Evolutionary conservation across 2,797 vertebrate genomes (phyloP), one percentile per base, ranked within the genome.

Genomic region (Phoxinus dragarum): DNA sequence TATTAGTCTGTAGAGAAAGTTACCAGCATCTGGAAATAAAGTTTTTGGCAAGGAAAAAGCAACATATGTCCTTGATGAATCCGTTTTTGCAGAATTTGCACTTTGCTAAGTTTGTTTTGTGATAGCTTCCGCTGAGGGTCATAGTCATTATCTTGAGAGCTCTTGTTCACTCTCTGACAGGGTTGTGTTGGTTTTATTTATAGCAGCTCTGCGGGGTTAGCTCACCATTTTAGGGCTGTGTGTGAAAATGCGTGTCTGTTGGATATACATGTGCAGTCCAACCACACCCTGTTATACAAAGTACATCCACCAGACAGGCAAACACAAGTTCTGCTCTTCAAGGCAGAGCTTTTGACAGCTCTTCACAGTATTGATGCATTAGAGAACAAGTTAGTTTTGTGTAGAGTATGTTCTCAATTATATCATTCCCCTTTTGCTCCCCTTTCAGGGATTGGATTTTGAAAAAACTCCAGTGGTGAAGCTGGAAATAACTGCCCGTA

Each of bases 381-480:
- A 27, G 19, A 14, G 14, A 38, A 19, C 9, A 61, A 59, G 56
- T 54, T 40, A 11, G 36, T 64, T 61, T 78, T 64, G n/a, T 72
- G 49, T 59, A 42, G 14, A 14, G 14, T 14, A 31, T 1, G n/a
- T 85, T 40, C 17, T 19, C 14, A 38, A 11, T 34, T 27, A 73
- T 71, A 36, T 79, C 4, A 59, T 8, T 27, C 38, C 34, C n/a
- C 1, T n/a, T 49, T 12, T n/a, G 52, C 36, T 67, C 31, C 68
- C 1, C 31, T 86, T 27, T 19, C n/a, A 97, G 97, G 90, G 94
- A 40, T 82, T 97, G 90, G 95, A 97, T 91, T 94, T 94, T 67
- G 97, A 97, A 92, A 89, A 68, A 2, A 89, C 44, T 56, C 89
- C 40, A 1, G 88, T 91, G 74, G 86, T 95, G 52, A 3, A 88